These are phyloP conservation scores for Beroe forskalii DNA, from an alignment of 37 sponge, comb jelly and placozoan genomes.

Conservation along the genomic window DNA sequence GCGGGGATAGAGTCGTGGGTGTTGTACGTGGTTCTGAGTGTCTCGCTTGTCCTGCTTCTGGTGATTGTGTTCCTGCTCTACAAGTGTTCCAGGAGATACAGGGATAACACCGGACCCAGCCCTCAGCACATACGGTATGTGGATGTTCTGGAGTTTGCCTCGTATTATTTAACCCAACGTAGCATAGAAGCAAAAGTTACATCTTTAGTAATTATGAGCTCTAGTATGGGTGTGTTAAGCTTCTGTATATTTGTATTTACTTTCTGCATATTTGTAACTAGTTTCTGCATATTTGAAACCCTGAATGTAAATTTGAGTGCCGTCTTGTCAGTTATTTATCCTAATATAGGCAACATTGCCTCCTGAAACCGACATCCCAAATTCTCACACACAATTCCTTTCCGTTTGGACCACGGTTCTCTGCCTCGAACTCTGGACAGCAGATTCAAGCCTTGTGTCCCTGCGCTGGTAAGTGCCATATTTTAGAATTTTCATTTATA, in stretches of 20 bases:
- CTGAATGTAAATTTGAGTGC: too few relatives aligned
- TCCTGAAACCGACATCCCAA: too few relatives aligned
- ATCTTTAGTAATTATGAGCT: too few relatives aligned
- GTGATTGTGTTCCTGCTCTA: constrained; percentile 17
- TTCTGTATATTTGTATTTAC: neutral
- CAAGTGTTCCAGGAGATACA: constrained; percentile 10
- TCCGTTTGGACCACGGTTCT: constrained; percentile 13
- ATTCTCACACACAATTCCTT: too few relatives aligned
- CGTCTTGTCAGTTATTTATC: too few relatives aligned
- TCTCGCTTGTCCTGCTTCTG: constrained; percentile 25
- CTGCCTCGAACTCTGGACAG: constrained; percentile 21
- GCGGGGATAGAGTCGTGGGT: constrained; percentile 36
- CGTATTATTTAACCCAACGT: too few relatives aligned
- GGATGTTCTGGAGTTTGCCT: too few relatives aligned
- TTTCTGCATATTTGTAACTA: neutral
- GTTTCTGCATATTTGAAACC: too few relatives aligned
- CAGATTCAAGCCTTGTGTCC: constrained; percentile 51
- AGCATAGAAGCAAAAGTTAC: too few relatives aligned
- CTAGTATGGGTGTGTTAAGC: too few relatives aligned
- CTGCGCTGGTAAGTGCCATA: constrained; percentile 9
- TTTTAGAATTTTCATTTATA: neutral
- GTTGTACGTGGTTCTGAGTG: constrained; percentile 46
- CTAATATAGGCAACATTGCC: neutral
- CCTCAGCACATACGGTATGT: constrained; percentile 8
- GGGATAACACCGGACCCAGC: neutral